A percentile compares a stretch with the other conserved stretches of the same genome.
Evolutionary conservation across 2,113 vertebrate genomes (phyloP).

Genomic region (Notarius quadriscutis): DNA sequence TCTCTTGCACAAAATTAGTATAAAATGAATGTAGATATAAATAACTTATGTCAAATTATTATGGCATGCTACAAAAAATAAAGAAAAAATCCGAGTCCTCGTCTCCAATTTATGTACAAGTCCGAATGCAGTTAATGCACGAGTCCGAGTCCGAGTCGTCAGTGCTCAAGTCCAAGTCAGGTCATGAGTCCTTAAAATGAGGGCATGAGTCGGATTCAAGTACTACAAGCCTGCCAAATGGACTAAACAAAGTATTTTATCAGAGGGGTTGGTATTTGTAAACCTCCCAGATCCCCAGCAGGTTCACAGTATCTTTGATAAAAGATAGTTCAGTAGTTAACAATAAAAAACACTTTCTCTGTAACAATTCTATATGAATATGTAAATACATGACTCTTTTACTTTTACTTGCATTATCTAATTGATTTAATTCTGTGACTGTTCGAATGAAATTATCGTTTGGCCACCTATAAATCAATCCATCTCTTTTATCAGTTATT

Average conservation of each 20-base stretch:
- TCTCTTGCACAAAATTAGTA: too few relatives aligned
- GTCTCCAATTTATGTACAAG: too few relatives aligned
- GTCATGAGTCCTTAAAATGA: too few relatives aligned
- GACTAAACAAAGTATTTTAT: not conserved
- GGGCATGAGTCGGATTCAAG: too few relatives aligned
- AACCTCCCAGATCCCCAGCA: not conserved
- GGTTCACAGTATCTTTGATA: not conserved
- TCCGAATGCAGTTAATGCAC: too few relatives aligned
- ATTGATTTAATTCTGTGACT: not conserved
- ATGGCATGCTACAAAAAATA: too few relatives aligned
- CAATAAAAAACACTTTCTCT: not conserved
- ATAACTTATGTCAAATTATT: too few relatives aligned
- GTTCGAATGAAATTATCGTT: not conserved
- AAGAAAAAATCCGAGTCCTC: too few relatives aligned
- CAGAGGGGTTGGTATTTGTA: not conserved
- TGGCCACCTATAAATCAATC: slow-evolving; percentile 1
- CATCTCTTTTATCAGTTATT: slow-evolving; percentile 62
- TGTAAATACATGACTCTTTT: not conserved
- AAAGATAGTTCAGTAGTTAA: not conserved
- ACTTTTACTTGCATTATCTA: not conserved
- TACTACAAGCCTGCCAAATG: not conserved
- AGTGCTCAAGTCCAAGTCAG: too few relatives aligned
- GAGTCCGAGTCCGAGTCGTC: too few relatives aligned
- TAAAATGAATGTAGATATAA: too few relatives aligned
- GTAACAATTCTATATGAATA: too few relatives aligned